A percentile compares a stretch with the other conserved stretches of the same genome.
Evolutionary conservation across 2,113 vertebrate species (phyloP).

Genomic region (Natator depressus): DNA sequence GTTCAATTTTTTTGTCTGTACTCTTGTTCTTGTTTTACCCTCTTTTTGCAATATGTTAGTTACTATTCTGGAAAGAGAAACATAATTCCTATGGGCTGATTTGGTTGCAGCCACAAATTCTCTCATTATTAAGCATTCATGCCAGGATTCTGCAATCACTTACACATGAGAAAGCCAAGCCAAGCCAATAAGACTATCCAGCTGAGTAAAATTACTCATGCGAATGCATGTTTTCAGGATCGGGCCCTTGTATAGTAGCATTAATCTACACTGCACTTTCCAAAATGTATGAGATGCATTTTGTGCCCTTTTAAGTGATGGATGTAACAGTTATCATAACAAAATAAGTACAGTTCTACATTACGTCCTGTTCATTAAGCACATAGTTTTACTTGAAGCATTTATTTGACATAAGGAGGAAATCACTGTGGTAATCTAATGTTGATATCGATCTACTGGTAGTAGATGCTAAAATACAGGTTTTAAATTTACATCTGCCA

Average conservation of each 20-base stretch:
- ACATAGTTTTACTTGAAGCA: neutral
- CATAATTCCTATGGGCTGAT: neutral
- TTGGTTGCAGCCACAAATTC: neutral
- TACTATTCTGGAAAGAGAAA: neutral
- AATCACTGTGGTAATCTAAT: neutral
- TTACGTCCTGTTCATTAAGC: neutral
- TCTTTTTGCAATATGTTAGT: neutral
- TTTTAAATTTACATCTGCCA: neutral
- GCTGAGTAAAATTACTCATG: neutral
- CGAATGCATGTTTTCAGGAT: constrained; percentile 7
- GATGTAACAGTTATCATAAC: neutral
- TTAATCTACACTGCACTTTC: neutral
- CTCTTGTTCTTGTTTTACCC: neutral
- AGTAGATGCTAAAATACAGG: neutral
- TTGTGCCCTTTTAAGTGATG: neutral
- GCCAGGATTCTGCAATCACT: neutral
- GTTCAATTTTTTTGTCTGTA: neutral
- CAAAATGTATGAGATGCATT: fast-evolving
- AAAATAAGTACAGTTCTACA: neutral
- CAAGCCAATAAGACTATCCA: neutral
- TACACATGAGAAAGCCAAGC: neutral
- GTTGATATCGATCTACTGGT: neutral
- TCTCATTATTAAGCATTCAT: neutral
- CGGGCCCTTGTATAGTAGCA: neutral
- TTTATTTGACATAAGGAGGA: neutral